Percentiles rank a stretch among this genome's conserved stretches.
phyloP scores from a whole-genome alignment of 1,140 invertebrate species.

The Copidosoma floridanum region DNA sequence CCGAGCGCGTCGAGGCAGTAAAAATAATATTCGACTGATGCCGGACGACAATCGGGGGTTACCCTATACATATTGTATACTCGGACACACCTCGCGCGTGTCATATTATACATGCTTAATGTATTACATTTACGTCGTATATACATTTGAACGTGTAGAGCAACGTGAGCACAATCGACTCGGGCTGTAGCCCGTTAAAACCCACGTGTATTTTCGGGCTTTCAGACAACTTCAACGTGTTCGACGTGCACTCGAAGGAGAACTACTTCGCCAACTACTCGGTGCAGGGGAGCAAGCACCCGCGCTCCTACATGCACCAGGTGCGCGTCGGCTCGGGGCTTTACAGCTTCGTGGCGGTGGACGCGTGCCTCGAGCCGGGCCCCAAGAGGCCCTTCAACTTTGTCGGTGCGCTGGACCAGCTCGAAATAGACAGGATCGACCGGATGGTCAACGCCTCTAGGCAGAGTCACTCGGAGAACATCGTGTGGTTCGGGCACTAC shows the following conservation, averaged over 20 bases:
- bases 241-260: slow-evolving; percentile 63
- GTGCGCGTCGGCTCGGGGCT: slow-evolving; percentile 53
- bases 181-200: no score
- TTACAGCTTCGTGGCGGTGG: slow-evolving; percentile 81
- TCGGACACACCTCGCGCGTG: no score
- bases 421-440: slow-evolving; percentile 60
- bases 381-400: slow-evolving; percentile 90
- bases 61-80: no score
- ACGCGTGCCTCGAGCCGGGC: slow-evolving; percentile 86
- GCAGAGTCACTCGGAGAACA: slow-evolving; percentile 58
- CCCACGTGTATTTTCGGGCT: no score
- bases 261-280: slow-evolving; percentile 84
- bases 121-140: no score
- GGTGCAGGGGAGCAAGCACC: slow-evolving; percentile 69
- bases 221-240: slow-evolving; percentile 89
- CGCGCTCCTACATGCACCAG: slow-evolving; percentile 75
- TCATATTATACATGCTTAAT: no score
- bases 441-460: slow-evolving; percentile 56
- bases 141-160: no score
- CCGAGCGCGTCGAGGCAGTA: no score
- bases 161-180: no score
- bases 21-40: no score
- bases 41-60: no score
- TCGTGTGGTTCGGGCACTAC: slow-evolving; percentile 90
- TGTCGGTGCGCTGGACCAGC: slow-evolving; percentile 71